These are phyloP conservation scores for Lagocephalus sceleratus DNA, from an alignment of 2,797 vertebrate species.

Conservation along the genomic window DNA sequence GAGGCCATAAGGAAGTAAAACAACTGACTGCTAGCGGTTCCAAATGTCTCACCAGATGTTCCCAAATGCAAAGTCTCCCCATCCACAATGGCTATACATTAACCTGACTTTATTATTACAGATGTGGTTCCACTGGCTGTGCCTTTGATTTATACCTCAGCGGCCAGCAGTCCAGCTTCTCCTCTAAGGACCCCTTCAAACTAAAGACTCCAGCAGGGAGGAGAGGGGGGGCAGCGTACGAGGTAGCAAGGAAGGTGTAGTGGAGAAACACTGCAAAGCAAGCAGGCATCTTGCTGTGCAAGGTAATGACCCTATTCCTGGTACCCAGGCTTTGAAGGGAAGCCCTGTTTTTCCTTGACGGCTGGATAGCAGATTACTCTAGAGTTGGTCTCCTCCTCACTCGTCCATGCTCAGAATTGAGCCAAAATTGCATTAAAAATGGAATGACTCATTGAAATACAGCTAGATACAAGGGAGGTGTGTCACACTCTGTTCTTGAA, in stretches of 20 bases:
- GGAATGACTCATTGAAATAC: conserved; percentile 35
- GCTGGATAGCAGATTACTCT: conserved; percentile 29
- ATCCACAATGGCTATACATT: conserved; percentile 52
- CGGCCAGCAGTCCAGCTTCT: conserved; percentile 26
- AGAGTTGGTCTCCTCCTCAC: conserved; percentile 35
- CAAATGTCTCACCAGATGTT: conserved; percentile 74
- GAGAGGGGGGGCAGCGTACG: conserved; percentile 24
- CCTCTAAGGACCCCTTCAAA: conserved; percentile 51
- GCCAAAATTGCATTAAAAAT: conserved; percentile 55
- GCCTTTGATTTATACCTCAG: conserved; percentile 62
- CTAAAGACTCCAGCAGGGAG: conserved; percentile 35
- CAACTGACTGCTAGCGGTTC: conserved; percentile 33
- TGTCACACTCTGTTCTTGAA: conserved; percentile 19
- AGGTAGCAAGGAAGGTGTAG: conserved; percentile 36
- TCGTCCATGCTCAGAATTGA: conserved; percentile 58
- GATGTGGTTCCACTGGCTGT: conserved; percentile 66
- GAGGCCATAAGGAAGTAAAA: conserved; percentile 45
- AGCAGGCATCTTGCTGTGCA: conserved; percentile 44
- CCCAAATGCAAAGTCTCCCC: conserved; percentile 51
- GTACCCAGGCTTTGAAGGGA: conserved; percentile 48
- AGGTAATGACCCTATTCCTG: conserved; percentile 49
- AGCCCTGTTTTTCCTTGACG: conserved; percentile 35
- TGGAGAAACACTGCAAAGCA: conserved; percentile 40
- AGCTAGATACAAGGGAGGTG: conserved; percentile 16
- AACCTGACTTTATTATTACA: conserved; percentile 73